A percentile compares a stretch with the other conserved stretches of the same genome.
phyloP scores from a whole-genome alignment of 2,888 invertebrate species.

The Sesia bembeciformis region DNA sequence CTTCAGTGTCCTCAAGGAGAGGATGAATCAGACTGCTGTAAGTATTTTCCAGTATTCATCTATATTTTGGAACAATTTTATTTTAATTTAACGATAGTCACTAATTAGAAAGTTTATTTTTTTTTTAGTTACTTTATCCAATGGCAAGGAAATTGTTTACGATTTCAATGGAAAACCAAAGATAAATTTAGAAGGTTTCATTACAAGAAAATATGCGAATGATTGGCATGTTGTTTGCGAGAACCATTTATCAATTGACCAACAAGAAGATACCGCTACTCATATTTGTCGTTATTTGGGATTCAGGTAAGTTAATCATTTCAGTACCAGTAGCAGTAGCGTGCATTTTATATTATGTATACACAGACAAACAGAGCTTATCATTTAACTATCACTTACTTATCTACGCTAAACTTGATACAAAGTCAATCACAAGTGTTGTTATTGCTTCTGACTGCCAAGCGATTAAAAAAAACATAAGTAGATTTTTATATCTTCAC shows the following conservation, averaged over 20 bases:
- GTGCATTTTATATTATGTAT: too few species aligned
- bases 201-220: slow-evolving; percentile 76
- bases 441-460: too few species aligned
- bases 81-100: not conserved
- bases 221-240: slow-evolving; percentile 80
- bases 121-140: slow-evolving; percentile 78
- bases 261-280: slow-evolving; percentile 62
- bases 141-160: slow-evolving; percentile 74
- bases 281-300: slow-evolving; percentile 80
- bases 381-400: too few species aligned
- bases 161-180: slow-evolving; percentile 77
- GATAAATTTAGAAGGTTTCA: slow-evolving; percentile 74
- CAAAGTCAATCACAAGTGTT: too few species aligned
- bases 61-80: too few species aligned
- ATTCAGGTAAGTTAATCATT: slow-evolving; percentile 64
- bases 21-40: slow-evolving; percentile 87
- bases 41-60: slow-evolving; percentile 30
- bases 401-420: too few species aligned
- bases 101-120: slow-evolving; percentile 18
- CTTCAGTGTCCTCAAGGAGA: slow-evolving; percentile 80
- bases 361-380: too few species aligned
- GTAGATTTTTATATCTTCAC: too few species aligned
- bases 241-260: slow-evolving; percentile 43
- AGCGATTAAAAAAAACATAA: too few species aligned
- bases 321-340: too few species aligned